phyloP scores from a whole-genome alignment of 2,888 invertebrate genomes.

The Nyleta sp. region DNA sequence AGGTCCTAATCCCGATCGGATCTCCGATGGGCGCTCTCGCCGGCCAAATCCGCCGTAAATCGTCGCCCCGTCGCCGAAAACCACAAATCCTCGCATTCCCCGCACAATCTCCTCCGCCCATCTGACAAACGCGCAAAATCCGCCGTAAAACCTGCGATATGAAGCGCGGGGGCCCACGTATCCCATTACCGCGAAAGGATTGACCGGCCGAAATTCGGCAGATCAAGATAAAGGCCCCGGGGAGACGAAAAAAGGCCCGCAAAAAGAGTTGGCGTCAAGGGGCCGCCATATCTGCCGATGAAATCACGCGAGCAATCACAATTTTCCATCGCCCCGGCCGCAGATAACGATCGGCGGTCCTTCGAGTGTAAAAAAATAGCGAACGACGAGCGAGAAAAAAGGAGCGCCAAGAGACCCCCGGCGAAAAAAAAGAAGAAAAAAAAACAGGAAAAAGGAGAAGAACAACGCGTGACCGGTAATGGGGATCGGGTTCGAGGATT shows the following conservation, averaged over 20 bases:
- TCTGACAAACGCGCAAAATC: too few relatives aligned
- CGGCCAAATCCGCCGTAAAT: too few relatives aligned
- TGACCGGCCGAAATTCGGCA: conserved; percentile 31
- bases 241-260: not conserved
- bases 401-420: too few relatives aligned
- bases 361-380: conserved; percentile 61
- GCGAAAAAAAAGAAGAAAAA: too few relatives aligned
- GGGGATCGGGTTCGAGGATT: not conserved
- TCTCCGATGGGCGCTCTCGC: conserved; percentile 20
- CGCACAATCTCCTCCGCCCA: too few relatives aligned
- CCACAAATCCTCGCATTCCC: too few relatives aligned
- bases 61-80: too few relatives aligned
- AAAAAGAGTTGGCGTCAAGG: conserved; percentile 53
- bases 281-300: conserved; percentile 61
- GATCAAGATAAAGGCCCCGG: conserved; percentile 38
- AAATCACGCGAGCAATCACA: conserved; percentile 61
- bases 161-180: conserved; percentile 30
- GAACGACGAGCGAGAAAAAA: conserved; percentile 18
- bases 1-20: conserved; percentile 28
- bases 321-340: conserved; percentile 59
- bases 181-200: conserved; percentile 50
- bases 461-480: not conserved
- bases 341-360: conserved; percentile 63
- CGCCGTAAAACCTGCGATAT: conserved; percentile 20
- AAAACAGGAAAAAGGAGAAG: too few relatives aligned